phyloP scores from a whole-genome alignment of 2,113 vertebrate genomes.

The Danio rerio region GRCz12tu NC_133179.1:72386501-72387000 shows the following conservation, averaged over 20 bases:
- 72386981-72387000: no score
- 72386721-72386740: neutral
- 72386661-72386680: conserved; percentile 9
- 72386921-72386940: no score
- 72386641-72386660: neutral
- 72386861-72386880: no score
- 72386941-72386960: no score
- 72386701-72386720: neutral
- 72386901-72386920: no score
- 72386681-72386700: neutral
- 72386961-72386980: no score
- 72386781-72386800: no score
- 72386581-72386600: conserved; percentile 6
- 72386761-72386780: neutral
- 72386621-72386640: neutral
- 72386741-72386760: neutral
- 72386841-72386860: no score
- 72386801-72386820: no score
- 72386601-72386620: neutral
- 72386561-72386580: neutral
- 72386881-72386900: no score
- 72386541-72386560: neutral
- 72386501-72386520: conserved; percentile 33
- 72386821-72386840: no score
- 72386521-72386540: neutral